These are phyloP conservation scores for Calosoma granatense DNA, from an alignment of 1,140 invertebrate species.

Conservation along the genomic window DNA sequence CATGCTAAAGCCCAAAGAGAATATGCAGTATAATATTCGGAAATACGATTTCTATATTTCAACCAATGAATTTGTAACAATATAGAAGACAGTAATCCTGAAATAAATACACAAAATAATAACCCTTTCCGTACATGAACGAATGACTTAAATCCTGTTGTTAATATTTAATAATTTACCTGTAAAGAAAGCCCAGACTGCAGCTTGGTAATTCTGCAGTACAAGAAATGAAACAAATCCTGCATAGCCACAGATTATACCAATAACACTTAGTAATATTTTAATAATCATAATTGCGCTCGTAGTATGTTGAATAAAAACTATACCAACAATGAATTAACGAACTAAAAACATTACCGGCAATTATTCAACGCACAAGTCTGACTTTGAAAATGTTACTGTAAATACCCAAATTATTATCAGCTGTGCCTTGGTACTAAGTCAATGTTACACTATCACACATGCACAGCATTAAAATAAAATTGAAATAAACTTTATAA, in stretches of 20 bases:
- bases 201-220: constrained; percentile 20
- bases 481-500: too few species aligned
- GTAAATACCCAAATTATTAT: too few species aligned
- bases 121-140: not conserved
- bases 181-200: constrained; percentile 17
- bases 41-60: constrained; percentile 14
- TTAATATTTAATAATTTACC: constrained; percentile 16
- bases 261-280: not conserved
- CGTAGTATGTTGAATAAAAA: too few species aligned
- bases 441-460: too few species aligned
- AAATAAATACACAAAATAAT: constrained; percentile 12
- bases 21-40: constrained; percentile 15
- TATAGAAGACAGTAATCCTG: constrained; percentile 16
- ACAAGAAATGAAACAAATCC: constrained; percentile 18
- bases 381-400: too few species aligned
- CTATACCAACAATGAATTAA: too few species aligned
- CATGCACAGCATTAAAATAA: too few species aligned
- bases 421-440: too few species aligned
- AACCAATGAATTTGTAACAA: constrained; percentile 18
- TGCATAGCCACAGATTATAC: constrained; percentile 14
- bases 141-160: constrained; percentile 11
- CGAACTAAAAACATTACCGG: too few species aligned
- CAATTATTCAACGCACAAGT: too few species aligned
- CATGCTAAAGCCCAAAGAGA: constrained; percentile 17
- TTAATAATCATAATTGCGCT: not conserved